Conservation (phyloP, 2,797 vertebrate genomes). For the Gastrophryne carolinensis region DNA sequence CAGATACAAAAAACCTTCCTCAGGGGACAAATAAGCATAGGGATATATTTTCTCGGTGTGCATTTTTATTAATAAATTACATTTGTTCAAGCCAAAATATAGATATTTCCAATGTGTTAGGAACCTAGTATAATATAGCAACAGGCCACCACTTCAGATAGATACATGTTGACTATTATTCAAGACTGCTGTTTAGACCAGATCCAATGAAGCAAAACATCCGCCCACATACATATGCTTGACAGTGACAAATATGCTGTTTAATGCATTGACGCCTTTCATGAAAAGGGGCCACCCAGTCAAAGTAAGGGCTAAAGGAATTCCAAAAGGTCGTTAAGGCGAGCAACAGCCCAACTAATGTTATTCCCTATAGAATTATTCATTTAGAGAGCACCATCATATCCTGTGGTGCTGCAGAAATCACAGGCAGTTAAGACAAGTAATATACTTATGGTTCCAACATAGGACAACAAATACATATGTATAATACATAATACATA, state of each 20-base stretch:
- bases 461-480: too few species aligned
- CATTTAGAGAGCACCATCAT: too few species aligned
- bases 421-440: too few species aligned
- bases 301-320: background rate
- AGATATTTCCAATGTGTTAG: background rate
- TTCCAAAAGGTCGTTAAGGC: slow-evolving; percentile 9
- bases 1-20: too few species aligned
- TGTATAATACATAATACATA: too few species aligned
- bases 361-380: slow-evolving; percentile 19
- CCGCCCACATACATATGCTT: background rate
- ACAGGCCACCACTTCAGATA: background rate
- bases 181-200: slow-evolving; percentile 10
- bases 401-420: too few species aligned
- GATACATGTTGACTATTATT: slow-evolving; percentile 1
- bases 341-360: slow-evolving; percentile 29
- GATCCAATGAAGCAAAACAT: slow-evolving; percentile 21
- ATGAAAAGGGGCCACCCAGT: background rate
- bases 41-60: too few species aligned
- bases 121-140: background rate
- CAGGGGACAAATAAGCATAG: too few species aligned
- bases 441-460: too few species aligned
- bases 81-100: too few species aligned
- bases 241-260: background rate
- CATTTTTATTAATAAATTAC: too few species aligned
- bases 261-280: background rate